These are phyloP conservation scores for Lophius piscatorius DNA, from an alignment of 2,113 vertebrate species.

Conservation along the genomic window DNA sequence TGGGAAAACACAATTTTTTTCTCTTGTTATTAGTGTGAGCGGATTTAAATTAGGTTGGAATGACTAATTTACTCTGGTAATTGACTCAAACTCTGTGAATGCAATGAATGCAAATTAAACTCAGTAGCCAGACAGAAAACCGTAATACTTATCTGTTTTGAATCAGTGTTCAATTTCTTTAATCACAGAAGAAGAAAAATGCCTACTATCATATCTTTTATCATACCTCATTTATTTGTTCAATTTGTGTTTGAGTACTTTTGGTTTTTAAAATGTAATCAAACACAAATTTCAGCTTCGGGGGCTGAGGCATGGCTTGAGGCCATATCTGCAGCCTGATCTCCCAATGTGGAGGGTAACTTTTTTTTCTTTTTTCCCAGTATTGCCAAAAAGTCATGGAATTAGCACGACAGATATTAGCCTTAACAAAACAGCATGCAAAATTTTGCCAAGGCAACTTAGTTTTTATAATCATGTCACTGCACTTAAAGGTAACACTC, in stretches of 20 bases:
- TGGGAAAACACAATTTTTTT: not conserved
- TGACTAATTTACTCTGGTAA: slow-evolving; percentile 12
- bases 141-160: not conserved
- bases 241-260: no score
- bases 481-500: no score
- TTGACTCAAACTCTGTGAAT: slow-evolving; percentile 36
- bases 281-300: no score
- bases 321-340: slow-evolving; percentile 15
- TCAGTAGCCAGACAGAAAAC: slow-evolving; percentile 25
- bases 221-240: no score
- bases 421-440: no score
- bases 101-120: slow-evolving; percentile 49
- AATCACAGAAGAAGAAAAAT: not conserved
- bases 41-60: slow-evolving; percentile 22
- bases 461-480: no score
- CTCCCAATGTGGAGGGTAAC: slow-evolving; percentile 22
- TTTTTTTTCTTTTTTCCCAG: not conserved
- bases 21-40: slow-evolving; percentile 7
- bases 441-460: no score
- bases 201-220: no score
- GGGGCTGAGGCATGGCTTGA: slow-evolving; percentile 8
- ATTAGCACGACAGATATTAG: not conserved
- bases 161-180: slow-evolving; percentile 7
- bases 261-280: no score
- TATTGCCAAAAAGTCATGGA: not conserved